phyloP scores from a whole-genome alignment of 2,797 vertebrate genomes.

The Lerista edwardsae region DNA sequence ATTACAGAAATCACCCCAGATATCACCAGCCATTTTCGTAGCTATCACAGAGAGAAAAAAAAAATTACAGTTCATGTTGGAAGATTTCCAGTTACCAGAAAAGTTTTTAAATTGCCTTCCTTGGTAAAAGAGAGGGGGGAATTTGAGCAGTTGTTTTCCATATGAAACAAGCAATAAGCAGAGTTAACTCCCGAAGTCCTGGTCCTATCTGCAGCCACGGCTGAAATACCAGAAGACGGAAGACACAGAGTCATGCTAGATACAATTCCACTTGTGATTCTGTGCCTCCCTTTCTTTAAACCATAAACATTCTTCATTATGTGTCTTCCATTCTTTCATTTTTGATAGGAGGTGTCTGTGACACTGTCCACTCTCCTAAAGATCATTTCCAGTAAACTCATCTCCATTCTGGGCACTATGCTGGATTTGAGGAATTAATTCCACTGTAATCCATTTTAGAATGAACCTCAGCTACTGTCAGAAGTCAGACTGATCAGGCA shows the following conservation, averaged over 20 bases:
- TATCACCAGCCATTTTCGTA: constrained; percentile 52
- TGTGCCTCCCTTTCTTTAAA: not conserved
- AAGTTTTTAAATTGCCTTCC: constrained; percentile 49
- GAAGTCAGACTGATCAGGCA: too few species aligned
- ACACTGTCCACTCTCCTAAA: not conserved
- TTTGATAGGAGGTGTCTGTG: not conserved
- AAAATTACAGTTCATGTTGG: constrained; percentile 53
- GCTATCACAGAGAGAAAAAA: constrained; percentile 51
- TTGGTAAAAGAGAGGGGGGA: not conserved
- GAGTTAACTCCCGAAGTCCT: constrained; percentile 33
- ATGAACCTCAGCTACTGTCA: not conserved
- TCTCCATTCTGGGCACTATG: not conserved
- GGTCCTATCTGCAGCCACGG: not conserved
- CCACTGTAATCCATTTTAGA: not conserved
- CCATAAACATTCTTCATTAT: not conserved
- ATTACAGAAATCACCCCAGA: constrained; percentile 52
- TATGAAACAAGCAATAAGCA: constrained; percentile 16
- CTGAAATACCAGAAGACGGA: not conserved
- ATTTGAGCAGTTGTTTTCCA: constrained; percentile 17
- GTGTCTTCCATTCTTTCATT: not conserved
- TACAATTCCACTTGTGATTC: not conserved
- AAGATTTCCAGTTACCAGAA: constrained; percentile 56
- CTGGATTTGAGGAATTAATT: not conserved
- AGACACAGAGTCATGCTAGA: not conserved
- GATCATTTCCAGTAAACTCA: not conserved